Evolutionary conservation across 2,888 invertebrate species (phyloP).

Genomic region (Scotopteryx bipunctaria): DNA sequence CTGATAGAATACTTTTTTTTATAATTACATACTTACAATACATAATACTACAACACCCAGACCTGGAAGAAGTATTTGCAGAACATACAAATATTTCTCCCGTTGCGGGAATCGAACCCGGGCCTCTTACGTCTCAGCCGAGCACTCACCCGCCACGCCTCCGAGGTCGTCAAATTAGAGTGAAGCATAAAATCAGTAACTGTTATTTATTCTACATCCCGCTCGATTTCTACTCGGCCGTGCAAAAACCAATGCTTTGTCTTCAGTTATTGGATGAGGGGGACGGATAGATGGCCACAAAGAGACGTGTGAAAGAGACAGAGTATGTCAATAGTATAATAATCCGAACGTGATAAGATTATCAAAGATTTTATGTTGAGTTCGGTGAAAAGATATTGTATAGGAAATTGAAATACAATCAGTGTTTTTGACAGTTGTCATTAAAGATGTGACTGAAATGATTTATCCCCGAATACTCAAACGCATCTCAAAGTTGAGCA

Average conservation of each 20-base stretch:
- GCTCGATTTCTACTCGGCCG: slow-evolving; percentile 42
- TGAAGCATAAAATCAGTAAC: not conserved
- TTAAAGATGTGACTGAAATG: no score
- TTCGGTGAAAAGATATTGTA: slow-evolving; percentile 7
- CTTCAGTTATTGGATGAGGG: slow-evolving; percentile 42
- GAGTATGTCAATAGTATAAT: slow-evolving; percentile 14
- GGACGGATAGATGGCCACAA: slow-evolving; percentile 9
- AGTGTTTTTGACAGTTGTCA: not conserved
- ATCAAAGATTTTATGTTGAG: slow-evolving; percentile 10
- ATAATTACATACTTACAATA: no score
- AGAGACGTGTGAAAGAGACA: not conserved
- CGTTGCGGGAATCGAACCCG: no score
- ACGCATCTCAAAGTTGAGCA: no score
- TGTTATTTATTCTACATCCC: slow-evolving; percentile 6
- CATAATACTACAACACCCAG: no score
- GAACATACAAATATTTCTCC: no score
- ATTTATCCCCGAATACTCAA: no score
- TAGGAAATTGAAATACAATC: not conserved
- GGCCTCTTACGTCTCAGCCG: no score
- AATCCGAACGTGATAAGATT: slow-evolving; percentile 20
- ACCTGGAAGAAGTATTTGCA: no score
- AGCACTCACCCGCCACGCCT: no score
- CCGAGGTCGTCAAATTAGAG: no score
- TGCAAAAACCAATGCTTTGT: slow-evolving; percentile 51
- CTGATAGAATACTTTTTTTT: no score